Evolutionary conservation across 2,797 vertebrate species (phyloP).

Genomic region (Takifugu rubripes): DNA sequence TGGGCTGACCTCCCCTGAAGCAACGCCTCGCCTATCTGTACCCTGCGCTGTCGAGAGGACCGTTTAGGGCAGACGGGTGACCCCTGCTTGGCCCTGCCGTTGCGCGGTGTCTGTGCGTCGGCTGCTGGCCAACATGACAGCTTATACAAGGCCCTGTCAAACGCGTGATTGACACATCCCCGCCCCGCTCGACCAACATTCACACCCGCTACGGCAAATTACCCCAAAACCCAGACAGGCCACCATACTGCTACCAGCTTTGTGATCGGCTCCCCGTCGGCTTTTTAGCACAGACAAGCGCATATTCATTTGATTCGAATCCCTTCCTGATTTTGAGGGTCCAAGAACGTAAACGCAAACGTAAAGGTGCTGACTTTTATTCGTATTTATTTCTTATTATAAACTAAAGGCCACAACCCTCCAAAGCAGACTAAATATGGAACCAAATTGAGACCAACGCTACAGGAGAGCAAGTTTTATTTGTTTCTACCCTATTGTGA

Average conservation of each 20-base stretch:
- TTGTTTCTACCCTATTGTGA: slow-evolving; percentile 52
- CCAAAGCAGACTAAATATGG: too few relatives aligned
- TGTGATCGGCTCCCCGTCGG: slow-evolving; percentile 36
- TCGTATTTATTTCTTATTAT: too few relatives aligned
- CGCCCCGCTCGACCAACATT: slow-evolving; percentile 54
- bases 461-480: slow-evolving; percentile 30
- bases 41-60: slow-evolving; percentile 57
- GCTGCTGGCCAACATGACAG: slow-evolving; percentile 72
- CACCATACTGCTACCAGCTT: slow-evolving; percentile 23
- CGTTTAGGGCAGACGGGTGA: slow-evolving; percentile 62
- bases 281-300: slow-evolving; percentile 10
- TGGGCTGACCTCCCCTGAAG: slow-evolving; percentile 73
- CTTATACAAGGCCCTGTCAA: slow-evolving; percentile 84
- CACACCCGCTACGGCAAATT: slow-evolving; percentile 50
- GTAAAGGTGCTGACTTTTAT: slow-evolving; percentile 1
- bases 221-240: slow-evolving; percentile 60
- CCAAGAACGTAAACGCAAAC: slow-evolving; percentile 7
- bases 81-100: slow-evolving; percentile 52
- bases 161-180: slow-evolving; percentile 80
- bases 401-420: too few relatives aligned
- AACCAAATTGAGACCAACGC: too few relatives aligned
- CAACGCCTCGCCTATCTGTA: slow-evolving; percentile 64
- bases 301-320: slow-evolving; percentile 1
- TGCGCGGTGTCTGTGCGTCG: slow-evolving; percentile 34
- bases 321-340: background rate